Base-by-base conservation (phyloP, 2,888 invertebrate species). In the Drosophila paucipuncta region DNA sequence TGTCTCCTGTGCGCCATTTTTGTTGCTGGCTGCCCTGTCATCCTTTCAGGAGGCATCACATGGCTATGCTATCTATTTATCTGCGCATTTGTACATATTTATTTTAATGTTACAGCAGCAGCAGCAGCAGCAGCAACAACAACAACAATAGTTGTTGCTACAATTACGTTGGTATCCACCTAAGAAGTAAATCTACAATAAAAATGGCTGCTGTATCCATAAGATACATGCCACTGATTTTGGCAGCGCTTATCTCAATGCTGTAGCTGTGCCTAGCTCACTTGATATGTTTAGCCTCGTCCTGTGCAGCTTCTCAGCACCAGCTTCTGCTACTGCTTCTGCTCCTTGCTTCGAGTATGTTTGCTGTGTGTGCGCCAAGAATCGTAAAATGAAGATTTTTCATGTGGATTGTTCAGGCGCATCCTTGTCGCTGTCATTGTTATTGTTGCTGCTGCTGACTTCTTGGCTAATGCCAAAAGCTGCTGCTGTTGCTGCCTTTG, bases 381-480 rank as follows among this genome's bases (percentile, higher is more conserved):
- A 89, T 90, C 91, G 89, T 90, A 89, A 90, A 89, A 89, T 89
- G 85, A 89, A 89, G 89, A 89, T 89, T 90, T 89, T 89, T 89
- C 89, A 90, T 89, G 90, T 80, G 89, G 87, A 84, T 90, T 83
- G 85, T 68, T 75, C 81, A 66, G 81, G 76, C 73, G 73, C 71
- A 72, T 58, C 72, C 73, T 64, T 80, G 73, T 70, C 72, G 80
- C 73, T 72, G 76, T 81, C 79, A 75, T 74, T 79, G 78, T 78
- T 78, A 62, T 80, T 78, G 69, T 37, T 73, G 70, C 13, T 63
- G 64, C n/a, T 69, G 66, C 73, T 67, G 70, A 73, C 76, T 87
- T 80, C 88, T 87, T 88, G 75, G 76, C 83, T 81, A 83, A 82
- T 79, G 82, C 82, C 80, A 82, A 78, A 75, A 82, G 83, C 77